Evolutionary conservation across 1,140 invertebrate genomes (phyloP), one percentile per base, ranked within the genome.

Genomic region (Drosophila burlai): DNA sequence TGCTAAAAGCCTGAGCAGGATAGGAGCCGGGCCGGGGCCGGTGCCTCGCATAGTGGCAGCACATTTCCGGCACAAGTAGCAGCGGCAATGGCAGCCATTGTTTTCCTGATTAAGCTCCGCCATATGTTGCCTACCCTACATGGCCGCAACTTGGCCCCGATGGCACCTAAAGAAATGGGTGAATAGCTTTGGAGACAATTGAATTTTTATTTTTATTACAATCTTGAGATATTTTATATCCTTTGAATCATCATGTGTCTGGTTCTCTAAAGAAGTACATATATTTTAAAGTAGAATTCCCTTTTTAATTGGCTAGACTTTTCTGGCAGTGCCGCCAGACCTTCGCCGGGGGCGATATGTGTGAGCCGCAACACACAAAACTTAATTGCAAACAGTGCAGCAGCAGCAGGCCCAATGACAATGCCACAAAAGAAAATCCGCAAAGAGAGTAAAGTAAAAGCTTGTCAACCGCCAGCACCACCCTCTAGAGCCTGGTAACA

Each of bases 371-470:
- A 63, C 45, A 77, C 72, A 87, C 52, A 80, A 77, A 73, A 87
- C 80, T 83, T 87, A 87, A 87, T 87, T 87, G 80, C 84, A 78
- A 80, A 83, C 80, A 86, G 81, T 80, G 66, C 72, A 67, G 29
- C 62, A 47, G 21, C 24, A 64, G 71, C 29, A 65, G 71, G 67
- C 54, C 36, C 54, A 24, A 66, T 77, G 74, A 77, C 74, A 77
- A 57, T 61, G 75, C 74, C 74, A 78, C 74, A 68, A 61, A 68
- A 59, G 73, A 77, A 76, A 71, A 77, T 62, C 64, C 76, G 50
- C 64, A 69, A 66, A 85, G 67, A 59, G 72, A 77, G 63, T 60
- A 67, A 68, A 69, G 75, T 55, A 75, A 75, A 79, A 52, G 80
- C 81, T 79, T 82, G 82, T 77, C 62, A 72, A 50, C 55, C 71